Percentiles rank a stretch among this genome's conserved stretches.
These are phyloP conservation scores for Chironomus tepperi DNA, from an alignment of 1,140 invertebrate genomes.

Conservation along the genomic window DNA sequence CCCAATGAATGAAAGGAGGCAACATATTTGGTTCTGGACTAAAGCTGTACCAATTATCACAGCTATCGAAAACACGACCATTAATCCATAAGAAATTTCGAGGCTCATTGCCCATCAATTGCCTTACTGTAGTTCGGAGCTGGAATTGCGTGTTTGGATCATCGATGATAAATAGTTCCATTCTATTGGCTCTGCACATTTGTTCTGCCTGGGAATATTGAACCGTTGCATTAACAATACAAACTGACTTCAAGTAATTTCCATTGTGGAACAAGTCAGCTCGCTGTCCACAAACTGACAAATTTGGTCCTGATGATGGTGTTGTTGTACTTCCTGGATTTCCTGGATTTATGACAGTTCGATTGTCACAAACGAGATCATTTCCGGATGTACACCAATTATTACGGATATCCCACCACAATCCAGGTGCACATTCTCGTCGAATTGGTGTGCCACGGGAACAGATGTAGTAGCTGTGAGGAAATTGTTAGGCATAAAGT, in stretches of 20 bases:
- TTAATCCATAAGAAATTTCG: not conserved
- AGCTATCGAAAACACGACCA: not conserved
- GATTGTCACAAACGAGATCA: not conserved
- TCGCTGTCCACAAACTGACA: not conserved
- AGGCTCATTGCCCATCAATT: not conserved
- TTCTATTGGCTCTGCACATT: not conserved
- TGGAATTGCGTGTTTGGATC: not conserved
- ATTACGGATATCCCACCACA: not conserved
- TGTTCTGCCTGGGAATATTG: not conserved
- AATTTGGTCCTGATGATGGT: not conserved
- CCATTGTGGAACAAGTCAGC: not conserved
- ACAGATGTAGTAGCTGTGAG: not conserved
- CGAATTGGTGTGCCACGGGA: not conserved
- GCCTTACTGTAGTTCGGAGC: not conserved
- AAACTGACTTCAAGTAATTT: not conserved
- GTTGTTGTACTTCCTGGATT: not conserved
- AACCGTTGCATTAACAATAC: not conserved
- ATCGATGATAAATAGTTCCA: not conserved
- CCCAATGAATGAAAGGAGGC: not conserved
- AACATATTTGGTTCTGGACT: not conserved
- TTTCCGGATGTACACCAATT: not conserved
- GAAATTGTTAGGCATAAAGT: too few relatives aligned
- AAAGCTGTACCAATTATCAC: not conserved
- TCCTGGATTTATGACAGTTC: not conserved
- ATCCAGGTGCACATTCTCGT: not conserved